Evolutionary conservation across 2,888 invertebrate genomes (phyloP).

Genomic region (Ornithoptera alexandrae): DNA sequence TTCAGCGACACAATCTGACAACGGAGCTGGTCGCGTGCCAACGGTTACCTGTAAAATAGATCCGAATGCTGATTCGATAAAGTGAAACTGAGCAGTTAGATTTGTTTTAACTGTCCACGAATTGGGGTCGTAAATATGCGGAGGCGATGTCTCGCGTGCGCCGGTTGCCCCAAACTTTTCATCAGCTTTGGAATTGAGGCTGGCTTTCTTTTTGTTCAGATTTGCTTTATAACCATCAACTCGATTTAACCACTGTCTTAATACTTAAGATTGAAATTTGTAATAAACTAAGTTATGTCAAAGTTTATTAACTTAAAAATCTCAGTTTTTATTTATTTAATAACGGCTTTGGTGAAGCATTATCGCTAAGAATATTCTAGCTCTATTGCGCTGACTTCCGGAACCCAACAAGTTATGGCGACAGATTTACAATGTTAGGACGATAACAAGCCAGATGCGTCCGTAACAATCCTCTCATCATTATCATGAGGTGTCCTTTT

Average conservation of each 20-base stretch:
- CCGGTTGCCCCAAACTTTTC: conserved; percentile 18
- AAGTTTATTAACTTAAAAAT: too few relatives aligned
- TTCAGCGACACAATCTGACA: conserved; percentile 29
- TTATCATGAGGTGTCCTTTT: too few relatives aligned
- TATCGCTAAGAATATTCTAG: too few relatives aligned
- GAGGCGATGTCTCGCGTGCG: conserved; percentile 41
- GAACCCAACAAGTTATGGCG: too few relatives aligned
- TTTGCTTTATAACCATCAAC: neutral
- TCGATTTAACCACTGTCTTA: neutral
- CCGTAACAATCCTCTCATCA: too few relatives aligned
- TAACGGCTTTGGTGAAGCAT: too few relatives aligned
- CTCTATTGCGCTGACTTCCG: too few relatives aligned
- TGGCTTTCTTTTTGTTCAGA: neutral
- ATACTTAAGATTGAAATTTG: neutral
- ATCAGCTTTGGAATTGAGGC: conserved; percentile 14
- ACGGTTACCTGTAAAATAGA: conserved; percentile 33
- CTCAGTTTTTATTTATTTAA: too few relatives aligned
- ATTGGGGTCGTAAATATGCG: conserved; percentile 34
- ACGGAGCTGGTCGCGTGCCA: conserved; percentile 30
- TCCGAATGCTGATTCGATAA: conserved; percentile 45
- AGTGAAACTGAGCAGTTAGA: conserved; percentile 51
- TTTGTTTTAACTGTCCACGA: conserved; percentile 46
- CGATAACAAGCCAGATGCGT: too few relatives aligned
- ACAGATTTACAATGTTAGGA: too few relatives aligned
- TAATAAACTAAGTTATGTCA: too few relatives aligned